Percentiles rank a stretch among this genome's conserved stretches.
phyloP scores from a whole-genome alignment of 2,797 vertebrate species.

The Eupleurogrammus muticus region DNA sequence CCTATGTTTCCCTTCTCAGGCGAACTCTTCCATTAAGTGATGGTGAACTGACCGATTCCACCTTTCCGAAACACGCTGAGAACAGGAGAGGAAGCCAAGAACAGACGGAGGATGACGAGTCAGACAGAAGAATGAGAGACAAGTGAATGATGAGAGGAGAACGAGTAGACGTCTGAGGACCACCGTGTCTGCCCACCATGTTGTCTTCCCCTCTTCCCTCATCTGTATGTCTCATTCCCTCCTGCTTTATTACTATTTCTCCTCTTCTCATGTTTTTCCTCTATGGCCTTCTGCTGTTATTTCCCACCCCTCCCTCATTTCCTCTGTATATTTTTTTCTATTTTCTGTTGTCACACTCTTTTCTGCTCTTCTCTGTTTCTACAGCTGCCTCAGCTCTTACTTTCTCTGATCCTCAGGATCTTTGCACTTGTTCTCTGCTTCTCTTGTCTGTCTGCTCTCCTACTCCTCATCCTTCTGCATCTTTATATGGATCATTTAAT shows the following conservation, averaged over 20 bases:
- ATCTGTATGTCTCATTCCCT: slow-evolving; percentile 51
- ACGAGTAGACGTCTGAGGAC: slow-evolving; percentile 75
- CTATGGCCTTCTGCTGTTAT: slow-evolving; percentile 44
- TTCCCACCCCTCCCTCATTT: slow-evolving; percentile 50
- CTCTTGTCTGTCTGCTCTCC: background rate
- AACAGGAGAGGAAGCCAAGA: slow-evolving; percentile 31
- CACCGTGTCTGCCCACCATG: slow-evolving; percentile 79
- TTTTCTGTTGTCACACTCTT: slow-evolving; percentile 25
- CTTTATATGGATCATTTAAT: slow-evolving; percentile 16
- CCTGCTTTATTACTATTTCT: slow-evolving; percentile 44
- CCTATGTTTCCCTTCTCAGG: background rate
- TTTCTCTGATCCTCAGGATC: background rate
- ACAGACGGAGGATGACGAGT: slow-evolving; percentile 35
- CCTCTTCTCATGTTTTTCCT: slow-evolving; percentile 42
- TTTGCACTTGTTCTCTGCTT: slow-evolving; percentile 49
- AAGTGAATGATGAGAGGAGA: slow-evolving; percentile 63
- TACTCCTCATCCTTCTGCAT: no score
- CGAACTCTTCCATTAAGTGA: slow-evolving; percentile 29
- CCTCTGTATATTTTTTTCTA: slow-evolving; percentile 17
- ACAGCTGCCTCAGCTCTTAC: slow-evolving; percentile 58
- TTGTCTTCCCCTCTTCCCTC: slow-evolving; percentile 58
- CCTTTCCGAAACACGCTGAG: slow-evolving; percentile 10
- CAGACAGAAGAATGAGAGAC: slow-evolving; percentile 53
- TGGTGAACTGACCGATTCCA: slow-evolving; percentile 17
- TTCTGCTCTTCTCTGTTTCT: slow-evolving; percentile 57